phyloP scores from a whole-genome alignment of 2,113 vertebrate genomes.

The Trematocara marginatum region DNA sequence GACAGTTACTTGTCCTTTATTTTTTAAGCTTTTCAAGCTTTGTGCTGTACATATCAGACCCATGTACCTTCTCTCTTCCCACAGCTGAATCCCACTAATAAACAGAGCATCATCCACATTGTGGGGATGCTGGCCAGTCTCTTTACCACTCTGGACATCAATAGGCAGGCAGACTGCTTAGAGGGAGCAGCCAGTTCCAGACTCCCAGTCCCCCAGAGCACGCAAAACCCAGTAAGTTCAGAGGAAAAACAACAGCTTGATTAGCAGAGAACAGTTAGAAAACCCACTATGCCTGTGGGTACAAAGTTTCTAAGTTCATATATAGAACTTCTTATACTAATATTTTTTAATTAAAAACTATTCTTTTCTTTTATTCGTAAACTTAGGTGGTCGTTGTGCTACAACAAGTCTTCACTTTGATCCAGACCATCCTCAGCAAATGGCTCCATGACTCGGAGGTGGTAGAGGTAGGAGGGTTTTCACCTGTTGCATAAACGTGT shows the following conservation, averaged over 20 bases:
- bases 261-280: not conserved
- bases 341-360: not conserved
- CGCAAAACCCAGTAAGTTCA: constrained; percentile 85
- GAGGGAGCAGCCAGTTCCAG: constrained; percentile 74
- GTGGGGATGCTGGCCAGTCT: constrained; percentile 91
- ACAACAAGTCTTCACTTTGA: constrained; percentile 91
- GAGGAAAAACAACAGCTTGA: not conserved
- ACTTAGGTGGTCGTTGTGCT: constrained; percentile 88
- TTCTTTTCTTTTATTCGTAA: not conserved
- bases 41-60: not conserved
- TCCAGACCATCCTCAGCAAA: constrained; percentile 91
- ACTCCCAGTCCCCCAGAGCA: constrained; percentile 71
- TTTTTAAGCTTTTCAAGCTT: not conserved
- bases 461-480: constrained; percentile 82
- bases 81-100: constrained; percentile 84
- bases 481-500: not conserved
- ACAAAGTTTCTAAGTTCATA: not conserved
- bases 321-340: not conserved
- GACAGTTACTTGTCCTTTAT: not conserved
- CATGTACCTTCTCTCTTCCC: constrained; percentile 18
- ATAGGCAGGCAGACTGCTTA: constrained; percentile 76
- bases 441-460: constrained; percentile 93
- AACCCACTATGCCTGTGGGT: not conserved
- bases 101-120: constrained; percentile 88
- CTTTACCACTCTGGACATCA: constrained; percentile 91